Conservation (phyloP, 2,113 vertebrate genomes). For the chimpanzee (Pan troglodytes) region DNA sequence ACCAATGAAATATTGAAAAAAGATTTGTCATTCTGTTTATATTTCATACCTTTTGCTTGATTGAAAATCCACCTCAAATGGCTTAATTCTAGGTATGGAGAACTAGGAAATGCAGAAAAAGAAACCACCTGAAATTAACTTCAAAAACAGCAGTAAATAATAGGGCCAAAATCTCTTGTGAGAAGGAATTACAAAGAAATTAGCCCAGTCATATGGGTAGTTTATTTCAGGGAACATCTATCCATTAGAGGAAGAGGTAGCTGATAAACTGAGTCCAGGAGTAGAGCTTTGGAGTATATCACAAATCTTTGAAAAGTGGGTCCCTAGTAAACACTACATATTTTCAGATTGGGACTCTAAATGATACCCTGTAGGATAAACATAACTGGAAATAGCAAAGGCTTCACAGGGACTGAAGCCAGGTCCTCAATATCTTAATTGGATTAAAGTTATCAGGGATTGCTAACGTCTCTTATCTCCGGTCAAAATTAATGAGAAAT, state of each 20-base stretch:
- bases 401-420: neutral
- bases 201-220: neutral
- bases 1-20: neutral
- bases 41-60: neutral
- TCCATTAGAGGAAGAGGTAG: neutral
- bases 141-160: neutral
- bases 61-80: neutral
- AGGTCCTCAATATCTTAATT: neutral
- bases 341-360: neutral
- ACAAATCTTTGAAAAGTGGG: neutral
- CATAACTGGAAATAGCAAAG: neutral
- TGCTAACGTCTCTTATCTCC: neutral
- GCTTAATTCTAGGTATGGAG: neutral
- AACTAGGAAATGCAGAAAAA: neutral
- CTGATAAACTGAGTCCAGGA: fast-evolving
- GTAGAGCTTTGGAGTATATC: neutral
- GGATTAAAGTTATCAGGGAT: neutral
- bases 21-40: neutral
- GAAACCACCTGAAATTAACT: neutral
- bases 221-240: neutral
- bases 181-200: neutral
- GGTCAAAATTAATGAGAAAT: neutral
- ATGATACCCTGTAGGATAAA: neutral
- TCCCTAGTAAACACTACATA: neutral
- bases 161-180: neutral